Evolutionary conservation across 2,113 vertebrate genomes (phyloP).

Genomic region (Takifugu flavidus): DNA sequence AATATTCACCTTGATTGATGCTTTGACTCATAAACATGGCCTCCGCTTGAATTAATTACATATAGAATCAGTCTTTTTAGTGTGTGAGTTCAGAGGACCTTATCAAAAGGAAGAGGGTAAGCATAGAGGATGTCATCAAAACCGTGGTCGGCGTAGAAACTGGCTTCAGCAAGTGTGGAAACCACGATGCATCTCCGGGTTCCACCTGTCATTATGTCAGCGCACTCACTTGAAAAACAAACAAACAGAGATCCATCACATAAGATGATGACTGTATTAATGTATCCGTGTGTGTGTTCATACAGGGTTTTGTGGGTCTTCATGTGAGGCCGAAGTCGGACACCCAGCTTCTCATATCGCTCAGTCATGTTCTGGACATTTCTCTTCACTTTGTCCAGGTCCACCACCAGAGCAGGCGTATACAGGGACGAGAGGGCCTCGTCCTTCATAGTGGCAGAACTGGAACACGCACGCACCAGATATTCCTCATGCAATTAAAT

Average conservation of each 20-base stretch:
- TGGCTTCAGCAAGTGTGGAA: slow-evolving; percentile 81
- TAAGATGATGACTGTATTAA: not conserved
- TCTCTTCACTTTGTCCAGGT: slow-evolving; percentile 64
- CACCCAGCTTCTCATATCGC: slow-evolving; percentile 67
- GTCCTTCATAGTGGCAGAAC: slow-evolving; percentile 49
- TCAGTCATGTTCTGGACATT: slow-evolving; percentile 75
- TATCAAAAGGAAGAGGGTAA: slow-evolving; percentile 73
- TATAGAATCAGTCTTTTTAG: not conserved
- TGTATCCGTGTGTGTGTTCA: slow-evolving; percentile 10
- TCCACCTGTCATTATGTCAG: slow-evolving; percentile 77
- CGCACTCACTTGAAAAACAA: slow-evolving; percentile 72
- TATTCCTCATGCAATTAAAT: slow-evolving; percentile 38
- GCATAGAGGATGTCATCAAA: slow-evolving; percentile 86
- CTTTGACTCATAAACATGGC: not conserved
- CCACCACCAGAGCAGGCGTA: slow-evolving; percentile 76
- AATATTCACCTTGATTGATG: not conserved
- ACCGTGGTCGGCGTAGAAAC: slow-evolving; percentile 78
- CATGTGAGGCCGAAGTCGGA: slow-evolving; percentile 82
- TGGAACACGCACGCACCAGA: slow-evolving; percentile 2
- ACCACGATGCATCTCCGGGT: slow-evolving; percentile 76
- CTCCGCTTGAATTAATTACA: not conserved
- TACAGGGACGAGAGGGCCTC: slow-evolving; percentile 60
- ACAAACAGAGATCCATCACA: slow-evolving; percentile 5
- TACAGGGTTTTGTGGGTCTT: slow-evolving; percentile 87
- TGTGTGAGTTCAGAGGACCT: slow-evolving; percentile 41